phyloP scores from a whole-genome alignment of 2,113 vertebrate species.

The Labrus mixtus region DNA sequence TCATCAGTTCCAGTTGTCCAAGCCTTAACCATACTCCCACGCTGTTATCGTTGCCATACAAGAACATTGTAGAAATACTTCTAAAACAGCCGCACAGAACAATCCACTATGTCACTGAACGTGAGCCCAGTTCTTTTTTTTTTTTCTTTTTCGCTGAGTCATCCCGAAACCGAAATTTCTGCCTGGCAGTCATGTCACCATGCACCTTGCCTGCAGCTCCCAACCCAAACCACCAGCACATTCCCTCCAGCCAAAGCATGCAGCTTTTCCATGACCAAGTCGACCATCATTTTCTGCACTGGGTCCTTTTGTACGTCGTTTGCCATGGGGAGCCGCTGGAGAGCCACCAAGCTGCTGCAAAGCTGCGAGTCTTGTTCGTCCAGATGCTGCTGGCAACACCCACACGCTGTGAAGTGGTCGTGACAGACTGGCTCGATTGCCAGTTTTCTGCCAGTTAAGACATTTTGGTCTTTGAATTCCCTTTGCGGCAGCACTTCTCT shows the following conservation, averaged over 20 bases:
- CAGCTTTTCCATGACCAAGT: conserved; percentile 54
- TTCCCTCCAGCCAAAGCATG: conserved; percentile 33
- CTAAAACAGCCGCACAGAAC: not conserved
- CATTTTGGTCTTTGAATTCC: conserved; percentile 54
- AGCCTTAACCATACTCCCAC: not conserved
- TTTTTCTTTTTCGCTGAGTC: conserved; percentile 21
- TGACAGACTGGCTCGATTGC: conserved; percentile 52
- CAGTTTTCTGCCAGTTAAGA: conserved; percentile 67
- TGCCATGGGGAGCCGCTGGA: conserved; percentile 61
- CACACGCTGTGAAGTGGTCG: conserved; percentile 52
- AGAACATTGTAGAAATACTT: not conserved
- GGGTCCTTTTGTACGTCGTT: conserved; percentile 8
- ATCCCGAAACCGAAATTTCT: not conserved
- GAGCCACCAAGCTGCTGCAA: conserved; percentile 53
- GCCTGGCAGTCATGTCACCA: conserved; percentile 11
- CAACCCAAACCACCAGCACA: conserved; percentile 9
- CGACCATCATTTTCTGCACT: conserved; percentile 52
- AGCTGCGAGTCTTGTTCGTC: conserved; percentile 59
- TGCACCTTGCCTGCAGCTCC: conserved; percentile 63
- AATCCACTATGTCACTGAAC: not conserved
- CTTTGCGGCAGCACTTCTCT: conserved; percentile 32
- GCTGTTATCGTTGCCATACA: not conserved
- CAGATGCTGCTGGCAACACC: conserved; percentile 65
- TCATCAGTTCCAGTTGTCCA: not conserved
- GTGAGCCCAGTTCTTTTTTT: not conserved